Conservation (phyloP, 2,797 vertebrate species). For the Peromyscus melanophrys region DNA sequence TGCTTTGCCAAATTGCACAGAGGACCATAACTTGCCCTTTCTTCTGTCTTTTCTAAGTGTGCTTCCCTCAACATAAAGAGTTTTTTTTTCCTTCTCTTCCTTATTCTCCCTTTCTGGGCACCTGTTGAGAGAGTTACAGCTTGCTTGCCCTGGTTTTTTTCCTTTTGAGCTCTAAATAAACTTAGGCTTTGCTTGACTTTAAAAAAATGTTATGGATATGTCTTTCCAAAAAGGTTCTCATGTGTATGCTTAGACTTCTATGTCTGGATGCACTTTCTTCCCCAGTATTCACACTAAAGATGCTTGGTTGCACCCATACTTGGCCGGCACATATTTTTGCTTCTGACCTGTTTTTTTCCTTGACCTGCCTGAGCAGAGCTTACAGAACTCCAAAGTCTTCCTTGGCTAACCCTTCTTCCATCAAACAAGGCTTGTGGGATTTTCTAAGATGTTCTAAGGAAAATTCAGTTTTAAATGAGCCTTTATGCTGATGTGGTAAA, state of each 20-base stretch:
- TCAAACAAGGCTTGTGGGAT: not conserved
- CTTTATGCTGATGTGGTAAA: not conserved
- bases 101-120: not conserved
- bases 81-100: not conserved
- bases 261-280: not conserved
- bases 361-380: not conserved
- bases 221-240: not conserved
- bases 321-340: not conserved
- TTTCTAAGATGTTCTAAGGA: constrained; percentile 19
- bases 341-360: not conserved
- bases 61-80: too few species aligned
- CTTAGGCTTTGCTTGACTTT: not conserved
- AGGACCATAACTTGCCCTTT: too few species aligned
- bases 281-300: not conserved
- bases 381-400: not conserved
- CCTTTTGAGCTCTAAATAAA: too few species aligned
- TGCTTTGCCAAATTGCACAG: too few species aligned
- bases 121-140: not conserved
- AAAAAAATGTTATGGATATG: not conserved
- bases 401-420: not conserved
- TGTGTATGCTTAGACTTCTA: not conserved
- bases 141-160: not conserved
- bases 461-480: constrained; percentile 15
- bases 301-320: not conserved
- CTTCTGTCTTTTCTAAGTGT: not conserved